These are phyloP conservation scores for Ceratoteleas bidentatus DNA, from an alignment of 1,140 invertebrate species.

Conservation along the genomic window DNA sequence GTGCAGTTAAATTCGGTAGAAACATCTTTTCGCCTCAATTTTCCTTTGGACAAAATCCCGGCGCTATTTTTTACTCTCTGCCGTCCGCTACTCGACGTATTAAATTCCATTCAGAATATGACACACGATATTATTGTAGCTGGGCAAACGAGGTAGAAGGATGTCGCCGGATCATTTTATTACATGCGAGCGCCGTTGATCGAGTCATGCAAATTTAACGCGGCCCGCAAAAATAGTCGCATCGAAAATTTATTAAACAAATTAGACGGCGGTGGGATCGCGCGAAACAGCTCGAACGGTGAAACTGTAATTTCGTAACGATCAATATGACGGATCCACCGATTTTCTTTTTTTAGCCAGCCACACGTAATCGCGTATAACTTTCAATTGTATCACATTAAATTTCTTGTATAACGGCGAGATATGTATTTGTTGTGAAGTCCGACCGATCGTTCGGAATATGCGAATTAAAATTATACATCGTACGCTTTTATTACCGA, in stretches of 20 bases:
- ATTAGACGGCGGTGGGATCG: conserved; percentile 13
- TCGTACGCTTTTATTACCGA: conserved; percentile 13
- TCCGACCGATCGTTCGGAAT: not conserved
- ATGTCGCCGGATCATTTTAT: conserved; percentile 46
- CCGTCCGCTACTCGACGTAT: conserved; percentile 22
- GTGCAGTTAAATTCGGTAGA: not conserved
- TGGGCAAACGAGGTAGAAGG: conserved; percentile 39
- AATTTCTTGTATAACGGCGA: no score
- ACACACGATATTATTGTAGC: conserved; percentile 51
- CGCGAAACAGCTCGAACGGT: not conserved
- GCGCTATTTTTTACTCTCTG: conserved; percentile 41
- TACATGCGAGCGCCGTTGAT: conserved; percentile 19
- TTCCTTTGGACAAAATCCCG: conserved; percentile 8
- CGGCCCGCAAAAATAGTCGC: conserved; percentile 28
- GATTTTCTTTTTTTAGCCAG: not conserved
- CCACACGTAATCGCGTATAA: not conserved
- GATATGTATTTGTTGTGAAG: no score
- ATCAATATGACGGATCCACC: conserved; percentile 1
- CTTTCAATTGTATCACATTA: no score
- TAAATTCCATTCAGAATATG: conserved; percentile 55
- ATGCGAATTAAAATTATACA: conserved; percentile 23
- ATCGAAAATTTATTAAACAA: conserved; percentile 34
- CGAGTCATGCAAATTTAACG: conserved; percentile 45
- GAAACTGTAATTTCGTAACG: not conserved
- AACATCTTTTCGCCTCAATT: not conserved